phyloP scores from a whole-genome alignment of 2,113 vertebrate species.

The Mystacornis crossleyi region DNA sequence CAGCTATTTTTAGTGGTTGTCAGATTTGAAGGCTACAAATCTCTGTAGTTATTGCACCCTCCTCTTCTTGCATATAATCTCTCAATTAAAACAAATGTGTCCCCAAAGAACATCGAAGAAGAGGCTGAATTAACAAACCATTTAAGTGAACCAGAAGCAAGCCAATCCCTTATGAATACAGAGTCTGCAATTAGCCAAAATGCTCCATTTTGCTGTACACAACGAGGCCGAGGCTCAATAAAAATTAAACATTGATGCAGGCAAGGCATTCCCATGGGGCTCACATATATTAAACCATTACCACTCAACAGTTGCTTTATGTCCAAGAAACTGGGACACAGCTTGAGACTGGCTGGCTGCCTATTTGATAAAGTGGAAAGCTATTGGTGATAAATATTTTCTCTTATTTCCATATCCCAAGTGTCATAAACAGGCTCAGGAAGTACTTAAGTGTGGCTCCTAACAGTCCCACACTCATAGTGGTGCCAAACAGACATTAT shows the following conservation, averaged over 20 bases:
- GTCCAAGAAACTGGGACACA: conserved; percentile 42
- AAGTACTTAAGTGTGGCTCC: background rate
- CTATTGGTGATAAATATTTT: background rate
- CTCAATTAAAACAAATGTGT: conserved; percentile 37
- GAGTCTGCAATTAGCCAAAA: background rate
- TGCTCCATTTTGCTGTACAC: background rate
- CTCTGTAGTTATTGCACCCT: background rate
- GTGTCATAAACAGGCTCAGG: background rate
- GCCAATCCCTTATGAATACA: background rate
- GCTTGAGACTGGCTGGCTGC: conserved; percentile 3
- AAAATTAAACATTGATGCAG: conserved; percentile 2
- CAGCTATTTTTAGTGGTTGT: background rate
- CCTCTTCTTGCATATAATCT: background rate
- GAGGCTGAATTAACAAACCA: conserved; percentile 18
- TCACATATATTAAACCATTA: conserved; percentile 9
- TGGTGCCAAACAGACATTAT: fast-evolving
- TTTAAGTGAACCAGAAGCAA: conserved; percentile 22
- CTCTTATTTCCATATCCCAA: background rate
- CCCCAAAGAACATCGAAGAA: conserved; percentile 12
- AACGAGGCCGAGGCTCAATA: background rate
- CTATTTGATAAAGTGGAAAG: conserved; percentile 9
- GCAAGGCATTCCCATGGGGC: background rate
- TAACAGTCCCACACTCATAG: background rate
- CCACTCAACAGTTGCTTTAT: conserved; percentile 2
- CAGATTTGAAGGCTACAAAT: background rate